Evolutionary conservation across 1,140 invertebrate species (phyloP).

Genomic region (Habropoda laboriosa): DNA sequence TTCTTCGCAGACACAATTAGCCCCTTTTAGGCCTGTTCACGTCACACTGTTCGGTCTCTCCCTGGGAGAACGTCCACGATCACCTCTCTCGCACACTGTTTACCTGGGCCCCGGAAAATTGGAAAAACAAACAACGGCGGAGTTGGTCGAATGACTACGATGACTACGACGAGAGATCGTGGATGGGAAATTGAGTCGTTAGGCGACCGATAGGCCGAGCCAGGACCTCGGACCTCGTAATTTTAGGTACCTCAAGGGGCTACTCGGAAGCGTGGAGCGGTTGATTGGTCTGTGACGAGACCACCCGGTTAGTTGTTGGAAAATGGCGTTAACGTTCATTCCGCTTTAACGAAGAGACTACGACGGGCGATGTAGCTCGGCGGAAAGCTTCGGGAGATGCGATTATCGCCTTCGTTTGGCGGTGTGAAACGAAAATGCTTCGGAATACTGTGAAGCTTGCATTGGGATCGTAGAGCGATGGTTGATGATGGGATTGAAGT

Average conservation of each 20-base stretch:
- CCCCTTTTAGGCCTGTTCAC: slow-evolving; percentile 49
- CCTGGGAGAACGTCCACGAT: not conserved
- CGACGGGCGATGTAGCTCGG: not conserved
- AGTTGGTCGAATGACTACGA: not conserved
- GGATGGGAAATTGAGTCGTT: slow-evolving; percentile 61
- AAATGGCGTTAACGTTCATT: slow-evolving; percentile 28
- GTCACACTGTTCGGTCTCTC: slow-evolving; percentile 21
- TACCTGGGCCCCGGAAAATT: slow-evolving; percentile 60
- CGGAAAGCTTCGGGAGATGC: not conserved
- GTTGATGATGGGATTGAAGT: too few relatives aligned
- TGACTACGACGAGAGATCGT: not conserved
- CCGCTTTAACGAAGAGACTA: not conserved
- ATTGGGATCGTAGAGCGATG: not conserved
- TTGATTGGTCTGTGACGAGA: slow-evolving; percentile 22
- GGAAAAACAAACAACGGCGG: slow-evolving; percentile 63
- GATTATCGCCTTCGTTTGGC: slow-evolving; percentile 7
- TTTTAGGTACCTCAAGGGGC: slow-evolving; percentile 50
- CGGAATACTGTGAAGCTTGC: not conserved
- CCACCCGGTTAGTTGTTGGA: slow-evolving; percentile 38
- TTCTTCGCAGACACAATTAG: slow-evolving; percentile 65
- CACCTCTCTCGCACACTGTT: slow-evolving; percentile 21
- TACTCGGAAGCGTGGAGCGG: slow-evolving; percentile 16
- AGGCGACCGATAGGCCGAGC: slow-evolving; percentile 34
- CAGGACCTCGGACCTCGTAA: slow-evolving; percentile 29
- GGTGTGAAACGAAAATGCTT: not conserved